Base-by-base conservation (phyloP, 2,113 vertebrate genomes). In the Xiphophorus hellerii region DNA sequence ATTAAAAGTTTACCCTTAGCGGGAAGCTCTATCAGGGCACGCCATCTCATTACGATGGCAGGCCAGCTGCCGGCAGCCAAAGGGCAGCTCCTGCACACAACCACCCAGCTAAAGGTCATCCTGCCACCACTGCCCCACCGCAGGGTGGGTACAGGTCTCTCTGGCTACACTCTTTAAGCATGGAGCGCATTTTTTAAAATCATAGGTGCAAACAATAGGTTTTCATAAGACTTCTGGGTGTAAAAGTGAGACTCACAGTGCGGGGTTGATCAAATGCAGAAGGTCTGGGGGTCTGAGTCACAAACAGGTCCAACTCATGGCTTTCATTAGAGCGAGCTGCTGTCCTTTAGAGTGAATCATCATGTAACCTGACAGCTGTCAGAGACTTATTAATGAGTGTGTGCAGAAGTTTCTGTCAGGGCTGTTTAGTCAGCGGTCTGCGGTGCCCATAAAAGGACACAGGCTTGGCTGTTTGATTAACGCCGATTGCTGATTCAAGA, bases 11-110 rank as follows among this genome's bases (percentile, higher is more conserved):
- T 90, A 93, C 93, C 94, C 93, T 94, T 93, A 51, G 80, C 87
- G 68, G 78, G 77, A 75, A n/a, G 77, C 80, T 75, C 76, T 94
- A 94, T 95, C 93, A 79, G 85, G 81, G 70, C 72, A 66, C 62
- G 86, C 86, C 91, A 94, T 94, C 94, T 94, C 92, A 94, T 94
- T 94, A 93, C 84, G 65, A 76, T 68, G 61, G 84, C 89, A 69
- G 61, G 84, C 89, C 94, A 94, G 92, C 93, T 95, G 94, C 89
- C 78, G 80, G 66, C 87, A 82, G 91, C 90, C 90, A 90, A 91
- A 90, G 90, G 93, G 90, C 84, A 75, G 79, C 75, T 85, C 66
- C 73, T 66, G 81, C 88, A 77, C 76, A 78, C 90, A 75, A 48
- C 63, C 87, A 31, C 71, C 83, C 76, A 22, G 74, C 76, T 84